phyloP scores from a whole-genome alignment of 2,113 vertebrate genomes.

The Mormyrus lacerda region DNA sequence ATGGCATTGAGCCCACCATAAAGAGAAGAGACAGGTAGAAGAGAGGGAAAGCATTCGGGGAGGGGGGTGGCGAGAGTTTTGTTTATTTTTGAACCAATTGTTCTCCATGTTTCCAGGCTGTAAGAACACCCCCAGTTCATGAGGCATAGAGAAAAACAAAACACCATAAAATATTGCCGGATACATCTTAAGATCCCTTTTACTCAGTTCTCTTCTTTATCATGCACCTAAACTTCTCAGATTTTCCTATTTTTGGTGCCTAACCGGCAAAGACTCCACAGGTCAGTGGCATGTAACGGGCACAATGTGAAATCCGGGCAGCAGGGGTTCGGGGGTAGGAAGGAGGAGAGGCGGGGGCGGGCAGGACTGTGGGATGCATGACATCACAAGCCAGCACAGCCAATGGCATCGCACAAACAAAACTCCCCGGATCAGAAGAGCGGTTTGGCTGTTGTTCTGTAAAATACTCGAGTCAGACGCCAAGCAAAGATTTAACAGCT shows the following conservation, averaged over 20 bases:
- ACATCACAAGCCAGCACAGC: not conserved
- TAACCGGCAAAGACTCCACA: not conserved
- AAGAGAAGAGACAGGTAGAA: slow-evolving; percentile 3
- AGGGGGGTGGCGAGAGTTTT: not conserved
- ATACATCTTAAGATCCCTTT: not conserved
- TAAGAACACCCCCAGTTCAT: not conserved
- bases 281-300: not conserved
- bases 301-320: not conserved
- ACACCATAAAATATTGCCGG: not conserved
- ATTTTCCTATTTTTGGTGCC: not conserved
- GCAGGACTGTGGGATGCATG: not conserved
- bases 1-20: not conserved
- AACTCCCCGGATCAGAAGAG: not conserved
- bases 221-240: not conserved
- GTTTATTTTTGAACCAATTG: not conserved
- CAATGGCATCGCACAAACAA: not conserved
- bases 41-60: not conserved
- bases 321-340: not conserved
- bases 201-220: not conserved
- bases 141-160: not conserved
- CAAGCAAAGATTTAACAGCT: not conserved
- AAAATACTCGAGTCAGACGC: not conserved
- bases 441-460: not conserved
- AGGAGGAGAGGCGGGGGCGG: not conserved
- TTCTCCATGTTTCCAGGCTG: not conserved